Percentiles rank a stretch among this genome's conserved stretches.
Conservation (phyloP, 2,888 invertebrate genomes). For the Entomobrya multifasciata region DNA sequence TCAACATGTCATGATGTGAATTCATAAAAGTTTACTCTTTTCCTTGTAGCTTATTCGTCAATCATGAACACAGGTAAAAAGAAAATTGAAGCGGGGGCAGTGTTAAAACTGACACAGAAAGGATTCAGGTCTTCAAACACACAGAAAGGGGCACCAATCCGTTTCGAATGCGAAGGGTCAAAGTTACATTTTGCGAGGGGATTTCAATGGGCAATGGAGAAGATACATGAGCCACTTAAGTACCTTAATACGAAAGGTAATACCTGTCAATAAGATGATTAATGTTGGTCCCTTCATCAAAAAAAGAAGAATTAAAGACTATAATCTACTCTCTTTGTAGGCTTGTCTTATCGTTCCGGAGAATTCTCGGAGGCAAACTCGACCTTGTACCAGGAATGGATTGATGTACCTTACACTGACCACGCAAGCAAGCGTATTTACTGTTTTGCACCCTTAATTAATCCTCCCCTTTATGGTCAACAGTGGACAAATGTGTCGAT, state of each 20-base stretch:
- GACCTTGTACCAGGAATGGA: conserved; percentile 47
- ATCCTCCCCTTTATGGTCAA: conserved; percentile 39
- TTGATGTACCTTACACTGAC: conserved; percentile 47
- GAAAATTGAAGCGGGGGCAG: conserved; percentile 35
- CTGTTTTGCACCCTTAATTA: conserved; percentile 68
- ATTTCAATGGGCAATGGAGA: conserved; percentile 69
- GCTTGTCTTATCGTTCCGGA: conserved; percentile 12
- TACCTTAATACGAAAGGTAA: conserved; percentile 65
- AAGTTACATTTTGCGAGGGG: conserved; percentile 62
- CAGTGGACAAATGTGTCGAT: conserved; percentile 65
- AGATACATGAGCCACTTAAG: conserved; percentile 40
- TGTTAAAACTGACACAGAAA: conserved; percentile 22
- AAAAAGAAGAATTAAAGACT: too few relatives aligned
- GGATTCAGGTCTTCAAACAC: background rate
- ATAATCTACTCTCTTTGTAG: background rate
- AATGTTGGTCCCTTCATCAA: background rate
- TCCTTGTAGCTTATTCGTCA: conserved; percentile 42
- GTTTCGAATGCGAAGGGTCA: conserved; percentile 68
- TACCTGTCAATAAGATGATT: background rate
- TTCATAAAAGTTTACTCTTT: background rate
- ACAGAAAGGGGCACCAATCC: conserved; percentile 10
- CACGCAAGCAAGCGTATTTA: conserved; percentile 18
- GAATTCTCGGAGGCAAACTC: background rate
- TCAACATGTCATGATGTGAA: background rate
- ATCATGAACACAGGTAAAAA: conserved; percentile 15